Evolutionary conservation across 2,888 invertebrate genomes (phyloP).

Genomic region (Coleophora deauratella): DNA sequence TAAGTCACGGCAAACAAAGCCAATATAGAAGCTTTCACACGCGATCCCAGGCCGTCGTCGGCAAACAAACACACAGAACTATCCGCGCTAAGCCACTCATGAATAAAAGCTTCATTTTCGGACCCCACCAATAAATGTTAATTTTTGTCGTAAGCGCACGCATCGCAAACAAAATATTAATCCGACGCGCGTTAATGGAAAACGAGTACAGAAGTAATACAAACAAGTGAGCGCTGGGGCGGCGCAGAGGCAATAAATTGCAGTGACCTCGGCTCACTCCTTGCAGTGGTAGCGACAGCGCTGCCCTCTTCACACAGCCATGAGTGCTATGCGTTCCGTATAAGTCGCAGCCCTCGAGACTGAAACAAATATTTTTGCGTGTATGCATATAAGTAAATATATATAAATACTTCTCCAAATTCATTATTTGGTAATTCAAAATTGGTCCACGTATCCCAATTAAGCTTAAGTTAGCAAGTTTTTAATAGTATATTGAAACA

Average conservation of each 20-base stretch:
- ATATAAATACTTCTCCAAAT: no score
- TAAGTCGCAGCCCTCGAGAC: conserved; percentile 30
- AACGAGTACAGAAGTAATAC: conserved; percentile 62
- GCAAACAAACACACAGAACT: conserved; percentile 67
- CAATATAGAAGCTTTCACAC: conserved; percentile 69
- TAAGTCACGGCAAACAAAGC: conserved; percentile 66
- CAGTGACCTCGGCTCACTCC: conserved; percentile 50
- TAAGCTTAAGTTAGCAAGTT: no score
- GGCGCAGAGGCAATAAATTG: conserved; percentile 57
- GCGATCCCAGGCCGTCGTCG: conserved; percentile 60
- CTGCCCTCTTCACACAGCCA: no score
- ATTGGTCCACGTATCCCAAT: no score
- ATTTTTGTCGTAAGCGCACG: conserved; percentile 67
- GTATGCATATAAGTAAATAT: no score
- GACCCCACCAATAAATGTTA: conserved; percentile 71
- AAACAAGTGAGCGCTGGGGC: conserved; percentile 53
- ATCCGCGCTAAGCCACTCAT: conserved; percentile 68
- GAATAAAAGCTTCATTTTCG: conserved; percentile 67
- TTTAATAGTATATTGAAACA: no score
- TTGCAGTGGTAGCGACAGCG: no score
- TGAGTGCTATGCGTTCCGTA: conserved; percentile 22
- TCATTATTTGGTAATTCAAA: no score
- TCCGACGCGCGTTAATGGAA: conserved; percentile 69
- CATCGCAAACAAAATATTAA: conserved; percentile 72
- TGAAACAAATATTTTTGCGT: no score